Percentiles rank a stretch among this genome's conserved stretches.
phyloP scores from a whole-genome alignment of 2,797 vertebrate species.

The Halcyon leucocephala region DNA sequence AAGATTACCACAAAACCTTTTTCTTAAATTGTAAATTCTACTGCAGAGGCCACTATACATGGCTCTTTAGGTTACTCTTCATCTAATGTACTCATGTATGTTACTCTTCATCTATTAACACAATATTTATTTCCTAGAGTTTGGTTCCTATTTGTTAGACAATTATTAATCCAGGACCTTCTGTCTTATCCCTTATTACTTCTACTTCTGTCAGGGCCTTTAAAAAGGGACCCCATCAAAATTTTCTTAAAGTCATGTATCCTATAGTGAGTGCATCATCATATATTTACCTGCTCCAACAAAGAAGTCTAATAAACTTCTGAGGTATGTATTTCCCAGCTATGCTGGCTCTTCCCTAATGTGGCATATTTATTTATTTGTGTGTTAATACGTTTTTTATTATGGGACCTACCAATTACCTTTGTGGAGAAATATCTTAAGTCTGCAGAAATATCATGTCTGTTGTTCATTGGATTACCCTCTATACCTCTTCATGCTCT shows the following conservation, averaged over 20 bases:
- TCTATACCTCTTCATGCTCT: background rate
- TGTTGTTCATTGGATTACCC: background rate
- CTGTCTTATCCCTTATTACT: background rate
- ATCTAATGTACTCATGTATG: background rate
- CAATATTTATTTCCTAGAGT: background rate
- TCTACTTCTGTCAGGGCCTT: background rate
- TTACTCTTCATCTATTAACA: background rate
- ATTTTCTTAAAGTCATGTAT: background rate
- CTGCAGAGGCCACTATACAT: background rate
- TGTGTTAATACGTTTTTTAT: background rate
- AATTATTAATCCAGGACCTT: background rate
- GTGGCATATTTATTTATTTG: background rate
- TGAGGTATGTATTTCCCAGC: background rate
- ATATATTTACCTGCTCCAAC: background rate
- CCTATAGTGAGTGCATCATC: background rate
- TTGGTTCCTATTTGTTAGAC: background rate
- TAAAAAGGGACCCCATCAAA: background rate
- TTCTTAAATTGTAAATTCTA: background rate
- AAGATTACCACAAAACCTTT: background rate
- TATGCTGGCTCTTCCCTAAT: background rate
- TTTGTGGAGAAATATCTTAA: background rate
- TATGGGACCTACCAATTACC: background rate
- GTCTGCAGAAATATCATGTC: background rate
- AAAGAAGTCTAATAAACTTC: background rate
- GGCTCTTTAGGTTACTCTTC: rapidly evolving